Evolutionary conservation across 1,140 invertebrate genomes (phyloP).

Genomic region (Araneus ventricosus): DNA sequence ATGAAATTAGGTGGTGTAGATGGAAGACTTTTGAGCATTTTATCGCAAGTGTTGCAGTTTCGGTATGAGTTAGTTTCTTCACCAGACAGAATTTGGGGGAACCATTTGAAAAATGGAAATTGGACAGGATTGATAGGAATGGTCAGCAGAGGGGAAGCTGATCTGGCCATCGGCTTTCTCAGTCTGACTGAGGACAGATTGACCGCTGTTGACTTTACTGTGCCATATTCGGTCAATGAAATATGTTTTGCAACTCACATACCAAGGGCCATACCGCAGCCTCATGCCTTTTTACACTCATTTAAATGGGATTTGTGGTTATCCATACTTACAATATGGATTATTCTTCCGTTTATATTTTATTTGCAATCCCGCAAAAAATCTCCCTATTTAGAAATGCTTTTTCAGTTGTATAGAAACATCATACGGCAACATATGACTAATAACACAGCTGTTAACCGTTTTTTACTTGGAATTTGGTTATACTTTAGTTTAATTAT

Average conservation of each 20-base stretch:
- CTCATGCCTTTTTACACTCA: background rate
- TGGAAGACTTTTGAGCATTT: background rate
- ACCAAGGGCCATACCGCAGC: too few species aligned
- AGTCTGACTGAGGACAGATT: background rate
- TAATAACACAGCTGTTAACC: too few species aligned
- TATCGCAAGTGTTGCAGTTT: background rate
- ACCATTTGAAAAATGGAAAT: background rate
- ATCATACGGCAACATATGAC: background rate
- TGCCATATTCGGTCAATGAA: background rate
- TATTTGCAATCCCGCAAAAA: too few species aligned
- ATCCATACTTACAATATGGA: background rate
- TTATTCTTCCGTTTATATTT: background rate
- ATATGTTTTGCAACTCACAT: background rate
- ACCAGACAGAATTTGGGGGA: background rate
- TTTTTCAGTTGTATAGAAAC: background rate
- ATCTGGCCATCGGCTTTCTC: background rate
- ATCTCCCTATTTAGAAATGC: background rate
- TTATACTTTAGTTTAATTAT: background rate
- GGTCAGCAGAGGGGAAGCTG: background rate
- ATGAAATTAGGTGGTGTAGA: background rate
- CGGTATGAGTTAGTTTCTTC: background rate
- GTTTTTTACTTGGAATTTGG: background rate
- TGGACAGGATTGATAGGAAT: background rate
- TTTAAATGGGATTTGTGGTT: background rate
- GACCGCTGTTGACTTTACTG: background rate